Base-by-base conservation (phyloP, 2,888 invertebrate species). In the Tenthredo mesomela region DNA sequence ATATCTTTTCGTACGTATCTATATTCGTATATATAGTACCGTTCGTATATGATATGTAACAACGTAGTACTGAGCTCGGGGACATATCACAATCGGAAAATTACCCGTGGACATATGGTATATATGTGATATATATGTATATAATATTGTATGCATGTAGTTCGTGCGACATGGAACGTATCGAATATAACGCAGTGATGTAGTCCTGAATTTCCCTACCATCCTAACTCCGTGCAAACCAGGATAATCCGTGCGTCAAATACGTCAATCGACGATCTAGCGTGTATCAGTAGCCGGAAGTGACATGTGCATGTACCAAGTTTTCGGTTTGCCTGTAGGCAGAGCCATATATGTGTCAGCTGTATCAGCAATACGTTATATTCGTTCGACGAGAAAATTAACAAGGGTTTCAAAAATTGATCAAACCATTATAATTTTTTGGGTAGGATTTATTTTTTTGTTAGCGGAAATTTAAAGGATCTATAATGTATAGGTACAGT, bases 171-270 rank as follows among this genome's bases (percentile, higher is more conserved):
- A 61, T 25, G 61, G 21, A 21, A 10, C 21, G 25, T 61, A 61
- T 25, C 25, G 12, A 25, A 12, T 61, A 61, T 25, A 61, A 25
- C 61, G 4, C 67, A 33, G 33, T 18, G 33, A 15, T 33, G 33
- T 33, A 18, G 67, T 67, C 67, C 67, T 5, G 67, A 33, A 67
- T 29, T 33, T 67, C 15, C 15, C 67, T 2, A 25, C 33, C 18
- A 15, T 15, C 67, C 29, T 67, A 67, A 67, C 67, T 2, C 33
- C 67, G n/a, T n/a, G 29, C 2, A 67, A 18, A 33, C 29, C 33
- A 18, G 29, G 29, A 25, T 77, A 25, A 77, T 77, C 25, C 75
- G 50, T 50, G 75, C 75, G 50, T 77, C 47, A 77, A 77, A 77
- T 50, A 18, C 75, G 75, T 50, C 75, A 18, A 18, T 43, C n/a